Base-by-base conservation (phyloP, 2,797 vertebrate species). In the Paratrypauchen microcephalus region DNA sequence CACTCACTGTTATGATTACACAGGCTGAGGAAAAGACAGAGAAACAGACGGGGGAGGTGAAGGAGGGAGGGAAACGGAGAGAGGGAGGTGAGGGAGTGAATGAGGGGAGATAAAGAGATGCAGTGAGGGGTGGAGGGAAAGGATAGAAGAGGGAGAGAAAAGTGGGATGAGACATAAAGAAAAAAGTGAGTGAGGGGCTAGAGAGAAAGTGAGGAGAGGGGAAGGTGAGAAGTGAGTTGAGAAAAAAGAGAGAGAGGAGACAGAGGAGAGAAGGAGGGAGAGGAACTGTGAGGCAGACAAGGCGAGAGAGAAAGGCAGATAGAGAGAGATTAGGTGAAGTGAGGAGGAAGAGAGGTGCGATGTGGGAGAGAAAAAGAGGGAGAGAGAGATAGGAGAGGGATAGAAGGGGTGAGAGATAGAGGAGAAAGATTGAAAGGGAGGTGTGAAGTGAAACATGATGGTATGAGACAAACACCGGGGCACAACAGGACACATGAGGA, bases 1-100 rank as follows among this genome's bases (percentile, higher is more conserved):
- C 87, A 81, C 81, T 84, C 83, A 75, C 77, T 85, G 76, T 74
- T 77, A 79, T 90, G 85, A 91, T 91, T 88, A 89, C 79, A 86
- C 62, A 72, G n/a, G 36, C 28, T 26, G 68, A 28, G 26, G 11
- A 15, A 18, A 2, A 6, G 21, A 54, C 9, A 9, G 48, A 50
- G 47, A 50, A 7, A 50, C 16, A 7, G 6, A 50, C 2, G 4
- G 7, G 19, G 19, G 19, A 50, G 47, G 1, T 19, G 18, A 9
- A 36, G 1, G 48, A 50, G 6, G 6, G 19, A 8, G 48, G 3
- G 3, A 45, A 15, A 45, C 3, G 39, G 19, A 50, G 4, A 50
- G 48, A 50, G 19, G 48, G 6, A 50, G 18, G 19, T 5, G 18
- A 7, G 16, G 16, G 47, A 26, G 24, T 26, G 24, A 26, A 26